phyloP scores from a whole-genome alignment of 2,888 invertebrate species.

The Cremastinae sp. region DNA sequence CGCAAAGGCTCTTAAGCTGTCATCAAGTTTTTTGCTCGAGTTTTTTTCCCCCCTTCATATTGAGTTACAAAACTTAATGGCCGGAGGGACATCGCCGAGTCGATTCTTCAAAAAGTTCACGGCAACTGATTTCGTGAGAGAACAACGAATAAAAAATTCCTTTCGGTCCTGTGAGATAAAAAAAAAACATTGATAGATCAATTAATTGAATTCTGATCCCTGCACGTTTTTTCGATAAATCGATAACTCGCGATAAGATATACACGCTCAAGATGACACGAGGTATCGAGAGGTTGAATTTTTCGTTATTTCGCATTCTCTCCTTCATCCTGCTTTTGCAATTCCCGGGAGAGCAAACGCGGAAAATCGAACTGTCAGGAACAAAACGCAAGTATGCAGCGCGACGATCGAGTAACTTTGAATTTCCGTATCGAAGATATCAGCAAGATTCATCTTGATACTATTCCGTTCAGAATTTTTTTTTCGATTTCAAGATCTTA shows the following conservation, averaged over 20 bases:
- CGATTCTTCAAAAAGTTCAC: background rate
- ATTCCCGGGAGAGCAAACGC: constrained; percentile 29
- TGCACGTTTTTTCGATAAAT: constrained; percentile 10
- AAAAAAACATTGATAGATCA: constrained; percentile 9
- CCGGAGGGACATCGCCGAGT: constrained; percentile 25
- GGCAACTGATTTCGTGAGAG: background rate
- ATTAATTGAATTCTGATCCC: constrained; percentile 9
- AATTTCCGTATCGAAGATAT: constrained; percentile 53
- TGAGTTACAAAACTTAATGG: constrained; percentile 68
- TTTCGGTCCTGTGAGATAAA: background rate
- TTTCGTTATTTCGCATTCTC: constrained; percentile 14
- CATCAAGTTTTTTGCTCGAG: constrained; percentile 74
- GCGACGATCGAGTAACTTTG: constrained; percentile 44
- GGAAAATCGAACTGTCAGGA: constrained; percentile 65
- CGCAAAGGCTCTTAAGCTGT: constrained; percentile 78
- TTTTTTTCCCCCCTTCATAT: constrained; percentile 66
- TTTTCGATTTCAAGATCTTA: constrained; percentile 36
- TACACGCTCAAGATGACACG: constrained; percentile 11
- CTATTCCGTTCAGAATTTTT: constrained; percentile 1
- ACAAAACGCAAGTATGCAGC: constrained; percentile 55
- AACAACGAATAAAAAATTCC: background rate
- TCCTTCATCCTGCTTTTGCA: constrained; percentile 19
- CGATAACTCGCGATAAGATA: background rate
- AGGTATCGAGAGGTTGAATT: constrained; percentile 39
- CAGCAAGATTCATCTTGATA: background rate